phyloP scores from a whole-genome alignment of 2,113 vertebrate genomes.

The Lycocorax pyrrhopterus region DNA sequence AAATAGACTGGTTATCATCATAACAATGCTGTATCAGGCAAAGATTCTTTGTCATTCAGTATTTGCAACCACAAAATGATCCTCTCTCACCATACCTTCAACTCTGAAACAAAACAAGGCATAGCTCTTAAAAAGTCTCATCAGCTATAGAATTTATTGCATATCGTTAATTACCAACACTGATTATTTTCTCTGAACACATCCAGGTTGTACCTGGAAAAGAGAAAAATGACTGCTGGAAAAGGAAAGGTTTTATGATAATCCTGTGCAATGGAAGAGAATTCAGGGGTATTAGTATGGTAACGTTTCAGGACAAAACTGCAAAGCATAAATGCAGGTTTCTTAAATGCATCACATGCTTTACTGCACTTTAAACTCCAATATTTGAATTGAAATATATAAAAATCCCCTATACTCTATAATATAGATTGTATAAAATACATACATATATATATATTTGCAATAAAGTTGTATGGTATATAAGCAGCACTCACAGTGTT shows the following conservation, averaged over 20 bases:
- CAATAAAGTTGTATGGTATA: not conserved
- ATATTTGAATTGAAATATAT: not conserved
- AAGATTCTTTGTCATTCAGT: not conserved
- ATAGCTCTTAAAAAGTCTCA: not conserved
- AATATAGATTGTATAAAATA: not conserved
- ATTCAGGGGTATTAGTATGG: not conserved
- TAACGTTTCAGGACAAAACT: not conserved
- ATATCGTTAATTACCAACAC: not conserved
- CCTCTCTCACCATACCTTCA: not conserved
- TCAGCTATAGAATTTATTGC: not conserved
- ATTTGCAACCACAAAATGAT: not conserved
- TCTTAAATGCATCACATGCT: not conserved
- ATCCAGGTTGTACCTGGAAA: not conserved
- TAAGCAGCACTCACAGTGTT: not conserved
- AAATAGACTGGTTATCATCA: not conserved
- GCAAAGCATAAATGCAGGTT: not conserved
- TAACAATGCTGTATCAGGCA: not conserved
- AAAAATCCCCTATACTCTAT: not conserved
- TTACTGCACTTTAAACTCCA: not conserved
- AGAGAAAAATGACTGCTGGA: not conserved
- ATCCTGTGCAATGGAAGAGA: not conserved
- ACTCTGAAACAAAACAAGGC: not conserved
- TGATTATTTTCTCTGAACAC: not conserved
- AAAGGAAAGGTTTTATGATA: not conserved
- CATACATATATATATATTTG: not conserved